Evolutionary conservation across 1,140 invertebrate species (phyloP).

Genomic region (Telenomus remus): DNA sequence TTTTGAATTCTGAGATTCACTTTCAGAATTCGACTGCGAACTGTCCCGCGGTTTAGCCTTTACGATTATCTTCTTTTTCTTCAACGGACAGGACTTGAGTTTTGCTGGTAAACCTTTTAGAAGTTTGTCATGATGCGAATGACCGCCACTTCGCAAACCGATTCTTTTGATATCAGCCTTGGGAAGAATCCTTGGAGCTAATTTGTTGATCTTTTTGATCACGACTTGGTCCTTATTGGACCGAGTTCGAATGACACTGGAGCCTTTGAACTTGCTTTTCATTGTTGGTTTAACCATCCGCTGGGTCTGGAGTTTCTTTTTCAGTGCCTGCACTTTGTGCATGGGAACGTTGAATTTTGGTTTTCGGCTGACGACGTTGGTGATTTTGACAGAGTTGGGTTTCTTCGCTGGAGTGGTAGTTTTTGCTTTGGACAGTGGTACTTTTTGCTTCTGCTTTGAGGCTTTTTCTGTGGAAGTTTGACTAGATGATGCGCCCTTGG

Average conservation of each 20-base stretch:
- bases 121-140: slow-evolving; percentile 41
- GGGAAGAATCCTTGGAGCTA: slow-evolving; percentile 62
- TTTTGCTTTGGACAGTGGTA: slow-evolving; percentile 60
- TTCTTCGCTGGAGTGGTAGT: slow-evolving; percentile 50
- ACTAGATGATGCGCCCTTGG: slow-evolving; percentile 54
- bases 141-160: slow-evolving; percentile 67
- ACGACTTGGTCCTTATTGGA: slow-evolving; percentile 63
- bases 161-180: slow-evolving; percentile 65
- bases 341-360: slow-evolving; percentile 68
- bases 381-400: slow-evolving; percentile 38
- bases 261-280: slow-evolving; percentile 67
- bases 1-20: slow-evolving; percentile 30
- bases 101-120: slow-evolving; percentile 27
- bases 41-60: slow-evolving; percentile 60
- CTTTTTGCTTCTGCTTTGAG: slow-evolving; percentile 52
- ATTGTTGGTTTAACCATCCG: slow-evolving; percentile 77
- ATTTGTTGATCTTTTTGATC: slow-evolving; percentile 56
- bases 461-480: slow-evolving; percentile 33
- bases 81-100: slow-evolving; percentile 36
- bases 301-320: slow-evolving; percentile 81
- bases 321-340: slow-evolving; percentile 78
- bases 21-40: slow-evolving; percentile 63
- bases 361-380: slow-evolving; percentile 53
- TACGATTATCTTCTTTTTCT: slow-evolving; percentile 58
- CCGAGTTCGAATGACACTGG: slow-evolving; percentile 70